A percentile compares a stretch with the other conserved stretches of the same genome.
Conservation (phyloP, 1,140 invertebrate genomes). For the Sminthurides bifidus region DNA sequence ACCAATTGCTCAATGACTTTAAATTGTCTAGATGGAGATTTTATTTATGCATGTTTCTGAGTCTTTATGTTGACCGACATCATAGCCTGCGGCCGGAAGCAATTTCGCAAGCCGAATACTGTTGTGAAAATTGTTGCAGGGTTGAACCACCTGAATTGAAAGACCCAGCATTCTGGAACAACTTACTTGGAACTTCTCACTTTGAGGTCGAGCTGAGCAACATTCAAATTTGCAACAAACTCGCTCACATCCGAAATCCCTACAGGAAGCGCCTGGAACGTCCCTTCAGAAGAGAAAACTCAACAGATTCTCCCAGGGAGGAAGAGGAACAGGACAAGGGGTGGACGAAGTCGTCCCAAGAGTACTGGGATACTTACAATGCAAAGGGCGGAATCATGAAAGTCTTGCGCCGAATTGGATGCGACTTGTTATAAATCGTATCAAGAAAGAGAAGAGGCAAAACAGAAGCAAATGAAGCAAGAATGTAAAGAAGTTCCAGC, state of each 20-base stretch:
- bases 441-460: background rate
- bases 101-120: too few species aligned
- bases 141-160: background rate
- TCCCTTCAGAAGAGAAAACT: background rate
- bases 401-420: background rate
- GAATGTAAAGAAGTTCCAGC: too few species aligned
- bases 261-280: slow-evolving; percentile 1
- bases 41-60: background rate
- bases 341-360: background rate
- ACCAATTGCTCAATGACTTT: background rate
- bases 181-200: background rate
- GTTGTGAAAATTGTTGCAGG: background rate
- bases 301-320: background rate
- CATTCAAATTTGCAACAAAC: background rate
- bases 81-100: too few species aligned
- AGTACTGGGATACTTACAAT: background rate
- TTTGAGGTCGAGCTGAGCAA: background rate
- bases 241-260: background rate
- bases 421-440: background rate
- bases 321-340: background rate
- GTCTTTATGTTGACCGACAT: background rate
- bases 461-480: too few species aligned
- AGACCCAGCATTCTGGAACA: background rate
- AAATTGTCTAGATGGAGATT: background rate
- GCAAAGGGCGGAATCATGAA: background rate